Conservation (phyloP, 2,113 vertebrate genomes). For the Melierax canorus region DNA sequence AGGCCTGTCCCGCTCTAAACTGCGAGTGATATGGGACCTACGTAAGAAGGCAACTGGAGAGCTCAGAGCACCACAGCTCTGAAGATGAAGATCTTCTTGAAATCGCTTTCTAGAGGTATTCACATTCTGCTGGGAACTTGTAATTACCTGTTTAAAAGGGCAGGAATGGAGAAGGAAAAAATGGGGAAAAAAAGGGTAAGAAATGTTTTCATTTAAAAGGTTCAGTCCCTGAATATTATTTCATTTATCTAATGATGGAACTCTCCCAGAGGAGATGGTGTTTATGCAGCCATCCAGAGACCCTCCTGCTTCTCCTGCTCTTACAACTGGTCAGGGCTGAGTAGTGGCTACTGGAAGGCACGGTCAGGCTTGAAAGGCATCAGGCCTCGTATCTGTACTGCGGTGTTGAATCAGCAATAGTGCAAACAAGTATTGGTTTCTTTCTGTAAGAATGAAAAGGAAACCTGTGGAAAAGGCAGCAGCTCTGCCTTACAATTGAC, state of each 20-base stretch:
- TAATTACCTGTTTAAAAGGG: conserved; percentile 73
- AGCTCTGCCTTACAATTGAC: not conserved
- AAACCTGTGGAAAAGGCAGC: not conserved
- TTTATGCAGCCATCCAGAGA: not conserved
- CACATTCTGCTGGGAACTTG: conserved; percentile 71
- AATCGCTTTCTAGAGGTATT: conserved; percentile 72
- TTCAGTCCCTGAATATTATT: not conserved
- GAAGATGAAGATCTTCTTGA: conserved; percentile 85
- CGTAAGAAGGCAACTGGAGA: conserved; percentile 70
- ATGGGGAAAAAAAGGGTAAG: not conserved
- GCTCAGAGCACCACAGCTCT: conserved; percentile 89
- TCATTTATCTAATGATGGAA: not conserved
- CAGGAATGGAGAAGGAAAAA: not conserved
- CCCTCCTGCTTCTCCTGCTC: not conserved
- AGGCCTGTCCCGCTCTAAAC: conserved; percentile 56
- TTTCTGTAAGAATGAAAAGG: not conserved
- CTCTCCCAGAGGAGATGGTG: not conserved
- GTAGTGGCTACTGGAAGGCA: not conserved
- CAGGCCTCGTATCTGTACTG: not conserved
- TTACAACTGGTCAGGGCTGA: not conserved
- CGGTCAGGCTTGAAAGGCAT: not conserved
- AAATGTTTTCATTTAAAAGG: not conserved
- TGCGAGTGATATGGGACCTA: conserved; percentile 28
- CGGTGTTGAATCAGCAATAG: not conserved
- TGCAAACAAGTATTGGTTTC: not conserved